phyloP scores from a whole-genome alignment of 37 sponge, comb jelly and placozoan genomes.

The Ianthella basta region DNA sequence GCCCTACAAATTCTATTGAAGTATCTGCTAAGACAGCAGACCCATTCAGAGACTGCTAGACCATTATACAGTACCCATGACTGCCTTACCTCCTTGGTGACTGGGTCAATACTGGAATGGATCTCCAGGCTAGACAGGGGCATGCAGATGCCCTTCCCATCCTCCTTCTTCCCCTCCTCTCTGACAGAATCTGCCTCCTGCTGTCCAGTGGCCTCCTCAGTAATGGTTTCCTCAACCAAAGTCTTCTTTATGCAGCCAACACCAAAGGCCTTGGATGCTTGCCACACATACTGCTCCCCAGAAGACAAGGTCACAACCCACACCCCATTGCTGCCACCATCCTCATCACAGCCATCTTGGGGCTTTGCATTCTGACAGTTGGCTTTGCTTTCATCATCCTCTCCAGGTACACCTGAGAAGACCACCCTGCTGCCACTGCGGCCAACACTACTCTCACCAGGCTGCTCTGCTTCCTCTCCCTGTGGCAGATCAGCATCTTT shows the following conservation, averaged over 20 bases:
- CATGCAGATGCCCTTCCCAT: constrained; percentile 12
- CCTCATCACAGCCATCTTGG: background rate
- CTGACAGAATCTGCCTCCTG: background rate
- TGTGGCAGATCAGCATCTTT: background rate
- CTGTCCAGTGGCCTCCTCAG: constrained; percentile 29
- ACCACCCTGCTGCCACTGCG: constrained; percentile 18
- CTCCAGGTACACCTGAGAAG: background rate
- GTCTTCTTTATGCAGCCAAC: background rate
- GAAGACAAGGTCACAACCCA: constrained; percentile 17
- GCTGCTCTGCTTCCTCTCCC: background rate
- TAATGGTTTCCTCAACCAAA: background rate
- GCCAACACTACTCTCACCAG: background rate
- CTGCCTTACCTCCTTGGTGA: constrained; percentile 60
- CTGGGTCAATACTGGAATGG: constrained; percentile 64
- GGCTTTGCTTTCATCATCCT: background rate
- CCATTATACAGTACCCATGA: no score
- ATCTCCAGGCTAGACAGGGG: constrained; percentile 29
- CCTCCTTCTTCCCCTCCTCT: constrained; percentile 28
- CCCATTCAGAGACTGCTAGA: no score
- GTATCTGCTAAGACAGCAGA: no score
- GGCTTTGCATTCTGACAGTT: background rate
- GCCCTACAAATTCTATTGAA: no score
- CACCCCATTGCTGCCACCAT: background rate
- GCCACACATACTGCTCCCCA: constrained; percentile 16
- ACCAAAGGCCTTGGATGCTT: no score